Evolutionary conservation across 2,888 invertebrate genomes (phyloP).

Genomic region (Eristalis pertinax): DNA sequence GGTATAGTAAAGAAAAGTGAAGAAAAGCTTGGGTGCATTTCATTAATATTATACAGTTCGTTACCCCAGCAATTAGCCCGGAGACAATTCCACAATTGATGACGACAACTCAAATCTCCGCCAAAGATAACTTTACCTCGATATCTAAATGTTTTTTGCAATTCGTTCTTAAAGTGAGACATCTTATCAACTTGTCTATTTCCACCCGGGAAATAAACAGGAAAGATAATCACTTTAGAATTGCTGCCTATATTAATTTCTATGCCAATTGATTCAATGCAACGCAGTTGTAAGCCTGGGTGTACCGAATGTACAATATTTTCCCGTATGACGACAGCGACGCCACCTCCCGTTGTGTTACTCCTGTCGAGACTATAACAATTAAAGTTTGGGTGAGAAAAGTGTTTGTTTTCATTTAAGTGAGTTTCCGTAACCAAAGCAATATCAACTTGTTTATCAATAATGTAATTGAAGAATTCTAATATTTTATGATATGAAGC

Average conservation of each 20-base stretch:
- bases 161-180: neutral
- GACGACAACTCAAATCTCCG: conserved; percentile 18
- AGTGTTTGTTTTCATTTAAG: neutral
- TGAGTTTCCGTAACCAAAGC: conserved; percentile 12
- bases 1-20: conserved; percentile 16
- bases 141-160: conserved; percentile 2
- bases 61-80: conserved; percentile 21
- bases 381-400: neutral
- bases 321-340: neutral
- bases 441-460: conserved; percentile 24
- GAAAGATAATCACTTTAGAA: conserved; percentile 2
- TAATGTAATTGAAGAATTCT: conserved; percentile 15
- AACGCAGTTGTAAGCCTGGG: neutral
- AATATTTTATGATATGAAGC: conserved; percentile 7
- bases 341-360: neutral
- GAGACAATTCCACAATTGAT: conserved; percentile 18
- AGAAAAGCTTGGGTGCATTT: neutral
- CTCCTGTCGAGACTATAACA: conserved; percentile 17
- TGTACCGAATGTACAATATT: neutral
- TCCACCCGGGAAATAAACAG: conserved; percentile 23
- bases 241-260: too few relatives aligned
- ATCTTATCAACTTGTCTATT: conserved; percentile 5
- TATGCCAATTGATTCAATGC: neutral
- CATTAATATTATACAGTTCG: neutral
- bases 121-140: conserved; percentile 6